A percentile compares a stretch with the other conserved stretches of the same genome.
These are phyloP conservation scores for Sebastes hubbsi DNA, from an alignment of 2,797 vertebrate species.

Conservation along the genomic window DNA sequence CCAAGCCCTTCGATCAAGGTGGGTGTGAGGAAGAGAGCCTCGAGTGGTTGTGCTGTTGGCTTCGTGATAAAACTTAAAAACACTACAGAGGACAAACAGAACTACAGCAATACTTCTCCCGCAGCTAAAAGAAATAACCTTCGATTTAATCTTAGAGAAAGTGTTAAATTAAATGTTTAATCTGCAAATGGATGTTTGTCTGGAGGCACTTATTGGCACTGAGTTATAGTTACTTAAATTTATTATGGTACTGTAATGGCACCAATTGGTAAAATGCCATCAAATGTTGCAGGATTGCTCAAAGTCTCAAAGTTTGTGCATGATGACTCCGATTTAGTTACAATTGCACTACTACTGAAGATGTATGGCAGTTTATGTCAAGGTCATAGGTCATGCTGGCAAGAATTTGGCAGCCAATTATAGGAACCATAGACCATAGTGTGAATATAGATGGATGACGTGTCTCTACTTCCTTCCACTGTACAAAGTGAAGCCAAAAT, in stretches of 20 bases:
- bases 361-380: background rate
- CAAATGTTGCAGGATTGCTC: background rate
- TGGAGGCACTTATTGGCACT: no score
- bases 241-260: no score
- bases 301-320: background rate
- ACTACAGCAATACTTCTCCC: background rate
- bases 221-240: no score
- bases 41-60: constrained; percentile 1
- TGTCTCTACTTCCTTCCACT: no score
- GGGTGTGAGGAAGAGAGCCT: constrained; percentile 59
- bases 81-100: background rate
- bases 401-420: background rate
- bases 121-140: background rate
- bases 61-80: constrained; percentile 6
- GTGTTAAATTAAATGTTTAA: background rate
- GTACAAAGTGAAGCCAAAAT: no score
- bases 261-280: background rate
- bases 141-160: background rate
- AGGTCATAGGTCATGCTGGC: background rate
- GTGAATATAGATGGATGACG: no score
- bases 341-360: background rate
- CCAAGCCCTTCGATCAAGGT: constrained; percentile 95
- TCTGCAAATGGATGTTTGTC: background rate
- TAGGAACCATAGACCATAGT: no score
- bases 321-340: background rate